Evolutionary conservation across 2,888 invertebrate species (phyloP).

Genomic region (Dolichopus griseipennis): DNA sequence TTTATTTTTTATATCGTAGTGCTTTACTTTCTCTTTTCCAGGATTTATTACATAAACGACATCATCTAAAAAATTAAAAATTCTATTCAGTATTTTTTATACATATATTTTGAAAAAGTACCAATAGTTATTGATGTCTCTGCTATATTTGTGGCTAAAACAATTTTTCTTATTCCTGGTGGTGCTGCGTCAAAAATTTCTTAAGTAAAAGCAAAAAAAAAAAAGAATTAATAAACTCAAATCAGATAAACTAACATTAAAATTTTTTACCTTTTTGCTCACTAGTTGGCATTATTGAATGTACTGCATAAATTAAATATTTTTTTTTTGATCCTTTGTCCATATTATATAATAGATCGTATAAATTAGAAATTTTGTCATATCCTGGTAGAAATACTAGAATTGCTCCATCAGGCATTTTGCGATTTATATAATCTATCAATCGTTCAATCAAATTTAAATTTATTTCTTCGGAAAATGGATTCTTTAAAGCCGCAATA

Average conservation of each 20-base stretch:
- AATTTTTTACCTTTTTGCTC: slow-evolving; percentile 56
- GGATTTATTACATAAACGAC: slow-evolving; percentile 85
- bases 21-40: slow-evolving; percentile 71
- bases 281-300: slow-evolving; percentile 76
- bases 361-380: slow-evolving; percentile 57
- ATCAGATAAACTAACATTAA: too few species aligned
- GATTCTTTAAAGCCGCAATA: slow-evolving; percentile 52
- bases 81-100: neutral
- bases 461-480: slow-evolving; percentile 59
- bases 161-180: slow-evolving; percentile 63
- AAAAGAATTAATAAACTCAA: too few species aligned
- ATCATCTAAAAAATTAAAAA: slow-evolving; percentile 53
- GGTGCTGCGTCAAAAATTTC: slow-evolving; percentile 60
- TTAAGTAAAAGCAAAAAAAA: neutral
- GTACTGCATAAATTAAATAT: slow-evolving; percentile 65
- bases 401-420: slow-evolving; percentile 64
- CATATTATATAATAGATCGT: slow-evolving; percentile 34
- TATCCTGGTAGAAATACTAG: slow-evolving; percentile 81
- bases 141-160: slow-evolving; percentile 86
- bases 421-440: slow-evolving; percentile 55
- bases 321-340: slow-evolving; percentile 44
- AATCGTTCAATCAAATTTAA: slow-evolving; percentile 60
- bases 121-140: slow-evolving; percentile 89
- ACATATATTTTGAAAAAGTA: neutral
- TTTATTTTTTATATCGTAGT: slow-evolving; percentile 64